Evolutionary conservation across 2,113 vertebrate species (phyloP), one percentile per base, ranked within the genome.

Genomic region (Theristicus caerulescens): DNA sequence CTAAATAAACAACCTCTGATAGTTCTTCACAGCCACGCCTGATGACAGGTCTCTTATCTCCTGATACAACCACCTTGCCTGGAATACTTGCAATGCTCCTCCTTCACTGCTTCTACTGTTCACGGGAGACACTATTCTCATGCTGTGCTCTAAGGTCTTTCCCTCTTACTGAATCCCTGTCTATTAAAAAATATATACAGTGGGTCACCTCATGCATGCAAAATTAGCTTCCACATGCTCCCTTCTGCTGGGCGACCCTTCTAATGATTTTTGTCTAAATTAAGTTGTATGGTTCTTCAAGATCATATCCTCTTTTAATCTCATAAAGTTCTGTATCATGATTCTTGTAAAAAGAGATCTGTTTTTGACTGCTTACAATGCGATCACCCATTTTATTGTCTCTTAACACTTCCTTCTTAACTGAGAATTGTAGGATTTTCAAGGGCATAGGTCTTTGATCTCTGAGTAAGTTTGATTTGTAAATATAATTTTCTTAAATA

Each of bases 401-500:
- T 96, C 86, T 94, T 89, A 91, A 91, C 77, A 79, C 59, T 94
- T 90, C 69, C 59, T 82, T 95, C 76, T 80, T 87, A 92, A 94
- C 64, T 31, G 76, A 93, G 95, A 95, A 91, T 36, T 21, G 55
- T 25, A 69, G 49, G 62, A 72, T 90, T 94, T 93, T 88, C n/a
- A 49, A 92, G 69, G 29, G 31, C 31, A 31, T 67, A 77, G 29
- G 71, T 92, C 92, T 94, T 90, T 93, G 87, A 89, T 91, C 66
- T 94, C 52, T 58, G 76, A 95, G 49, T 80, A 90, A 94, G 38
- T 65, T 69, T 81, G 46, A 92, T 94, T 92, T 94, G 79, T 95
- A 96, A 96, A 96, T 57, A 46, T 18, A 70, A 46, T 84, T 96
- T 94, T 95, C 55, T 94, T 87, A 95, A 97, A 88, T 46, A 74